Base-by-base conservation (phyloP, 2,888 invertebrate species). In the Esperia sulphurella region DNA sequence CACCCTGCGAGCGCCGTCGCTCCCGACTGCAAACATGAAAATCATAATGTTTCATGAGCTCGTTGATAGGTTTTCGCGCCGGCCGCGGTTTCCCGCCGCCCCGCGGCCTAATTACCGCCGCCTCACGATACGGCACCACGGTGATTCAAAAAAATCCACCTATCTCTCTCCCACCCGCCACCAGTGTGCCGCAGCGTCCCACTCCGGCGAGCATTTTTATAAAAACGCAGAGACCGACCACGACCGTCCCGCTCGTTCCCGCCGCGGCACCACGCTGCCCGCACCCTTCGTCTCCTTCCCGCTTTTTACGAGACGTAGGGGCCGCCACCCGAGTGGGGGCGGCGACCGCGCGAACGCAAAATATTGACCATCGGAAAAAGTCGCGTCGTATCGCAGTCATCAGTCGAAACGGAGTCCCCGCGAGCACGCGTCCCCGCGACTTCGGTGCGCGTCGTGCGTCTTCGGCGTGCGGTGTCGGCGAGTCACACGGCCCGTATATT, bases 281-380 rank as follows among this genome's bases (percentile, higher is more conserved):
- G 81, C 75, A 78, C 85, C 86, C 83, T 83, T 84, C 90, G 88
- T 90, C 90, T 90, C 90, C 85, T 88, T 90, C 85, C 82, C 89
- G 80, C 90, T 90, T 90, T 90, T 90, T 90, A 90, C 90, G 90
- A 90, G 90, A 90, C 89, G 86, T 75, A 83, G 89, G 86, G 87
- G 84, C 84, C 83, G 62, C 73, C 71, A 77, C 77, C 83, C 82
- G 83, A 76, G 86, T 82, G 87, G 85, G 79, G 86, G 88, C 84
- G 87, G 85, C 83, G 83, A 87, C 85, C 85, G 79, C 85, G 87
- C 83, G 85, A 89, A 89, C 89, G 87, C 89, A 86, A 90, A 90
- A 90, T 90, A 90, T 90, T 90, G 90, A 90, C 90, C 90, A 90
- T 90, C 86, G 90, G 89, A 90, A 90, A 90, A 90, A 90, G 88